phyloP scores from a whole-genome alignment of 2,797 vertebrate genomes.

The Karalla daura region DNA sequence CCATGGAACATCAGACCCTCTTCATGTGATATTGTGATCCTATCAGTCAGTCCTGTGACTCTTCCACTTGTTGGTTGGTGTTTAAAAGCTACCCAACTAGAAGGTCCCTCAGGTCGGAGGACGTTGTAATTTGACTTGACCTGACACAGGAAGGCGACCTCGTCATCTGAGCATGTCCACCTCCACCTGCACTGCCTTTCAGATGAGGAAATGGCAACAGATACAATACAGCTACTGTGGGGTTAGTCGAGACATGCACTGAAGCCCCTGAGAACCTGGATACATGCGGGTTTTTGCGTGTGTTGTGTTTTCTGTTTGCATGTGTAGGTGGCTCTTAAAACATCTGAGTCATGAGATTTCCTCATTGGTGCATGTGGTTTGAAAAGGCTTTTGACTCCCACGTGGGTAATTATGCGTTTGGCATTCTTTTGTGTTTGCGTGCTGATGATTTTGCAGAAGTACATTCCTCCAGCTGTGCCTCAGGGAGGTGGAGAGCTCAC shows the following conservation, averaged over 20 bases:
- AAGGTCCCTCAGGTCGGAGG: too few species aligned
- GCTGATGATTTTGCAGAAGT: constrained; percentile 7
- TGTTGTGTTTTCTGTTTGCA: background rate
- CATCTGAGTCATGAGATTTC: background rate
- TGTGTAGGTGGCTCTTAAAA: background rate
- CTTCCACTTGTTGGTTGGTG: too few species aligned
- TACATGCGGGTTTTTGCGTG: background rate
- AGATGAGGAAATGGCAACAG: background rate
- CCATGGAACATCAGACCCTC: too few species aligned
- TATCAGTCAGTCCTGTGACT: too few species aligned
- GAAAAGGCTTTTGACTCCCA: background rate
- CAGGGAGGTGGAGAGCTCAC: constrained; percentile 19
- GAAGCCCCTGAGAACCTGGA: background rate
- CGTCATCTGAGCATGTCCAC: background rate
- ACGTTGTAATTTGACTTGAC: too few species aligned
- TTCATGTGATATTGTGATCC: too few species aligned
- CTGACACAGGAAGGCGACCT: too few species aligned
- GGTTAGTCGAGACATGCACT: constrained; percentile 37
- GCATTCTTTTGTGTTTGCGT: constrained; percentile 4
- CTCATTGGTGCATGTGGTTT: background rate
- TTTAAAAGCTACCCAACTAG: too few species aligned
- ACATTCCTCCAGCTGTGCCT: constrained; percentile 3
- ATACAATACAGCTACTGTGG: constrained; percentile 10
- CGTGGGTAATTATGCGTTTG: constrained; percentile 2
- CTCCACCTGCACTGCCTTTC: constrained; percentile 11